Evolutionary conservation across 2,113 vertebrate species (phyloP), one percentile per base, ranked within the genome.

Genomic region (Morone chrysops): DNA sequence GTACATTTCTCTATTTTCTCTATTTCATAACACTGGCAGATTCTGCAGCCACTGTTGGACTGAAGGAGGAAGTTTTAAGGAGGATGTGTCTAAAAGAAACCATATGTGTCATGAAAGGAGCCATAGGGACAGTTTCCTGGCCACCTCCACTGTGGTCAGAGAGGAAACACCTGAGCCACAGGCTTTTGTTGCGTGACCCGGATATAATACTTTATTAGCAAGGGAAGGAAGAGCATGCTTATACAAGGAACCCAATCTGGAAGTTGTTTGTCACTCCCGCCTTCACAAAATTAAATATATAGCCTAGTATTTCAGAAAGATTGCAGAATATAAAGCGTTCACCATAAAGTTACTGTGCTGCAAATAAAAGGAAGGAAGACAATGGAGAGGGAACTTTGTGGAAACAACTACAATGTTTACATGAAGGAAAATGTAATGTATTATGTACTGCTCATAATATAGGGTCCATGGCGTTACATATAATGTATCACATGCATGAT

Each of bases 131-230:
- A 79, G 82, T 2, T 90, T 91, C 92, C 89, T 85, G 85, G 53
- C 83, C 36, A 86, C 62, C 88, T 43, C 82, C 14, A 68, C 78
- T 75, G 81, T 6, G 18, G 18, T 18, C 79, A 51, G 13, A 78
- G 67, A 88, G 89, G 93, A 94, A 93, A 71, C 93, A 93, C 87
- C 93, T 93, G 90, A 93, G 68, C 61, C 59, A 14, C 40, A 45
- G 41, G 78, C 81, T 70, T 86, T 81, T 90, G 88, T 87, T 81
- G 47, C 57, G 11, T 77, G 73, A 78, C 78, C 74, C n/a, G 48
- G 80, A 81, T 66, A 18, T 68, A 67, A 82, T 68, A 36, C 73
- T 48, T 43, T 45, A 40, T 82, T 50, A 47, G n/a, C 53, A 13
- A 38, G 25, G 78, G 70, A 82, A 88, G 89, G 81, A 91, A 90